Evolutionary conservation across 2,113 vertebrate species (phyloP), one percentile per base, ranked within the genome.

Genomic region (Pluvialis apricaria): DNA sequence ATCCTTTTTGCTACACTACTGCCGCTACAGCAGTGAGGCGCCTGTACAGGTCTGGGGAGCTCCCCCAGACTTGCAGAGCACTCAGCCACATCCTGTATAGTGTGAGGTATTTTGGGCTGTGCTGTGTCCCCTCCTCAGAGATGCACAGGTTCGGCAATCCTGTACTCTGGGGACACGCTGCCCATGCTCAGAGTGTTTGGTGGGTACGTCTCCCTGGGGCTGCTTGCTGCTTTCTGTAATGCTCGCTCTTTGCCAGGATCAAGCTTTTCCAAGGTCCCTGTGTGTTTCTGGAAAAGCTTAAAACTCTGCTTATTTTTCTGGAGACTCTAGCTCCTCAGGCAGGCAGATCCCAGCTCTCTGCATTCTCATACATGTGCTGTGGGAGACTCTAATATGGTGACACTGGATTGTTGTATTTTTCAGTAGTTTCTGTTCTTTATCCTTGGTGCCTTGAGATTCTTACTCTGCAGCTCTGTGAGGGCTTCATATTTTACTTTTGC

Each of bases 91-190:
- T 24, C 47, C 31, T 55, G 20, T 36, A 13, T 1, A 60, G 25
- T 9, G 2, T 0, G 5, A 68, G 18, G 40, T 45, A 10, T 7
- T 80, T 70, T 13, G 40, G 10, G 40, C 66, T 60, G 15, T 38
- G 24, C 31, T 52, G 47, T 54, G 20, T 25, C 13, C 16, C 10
- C 6, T 1, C n/a, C 20, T 25, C 45, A 58, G 49, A 86, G 8
- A 49, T 3, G 9, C 44, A 34, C 2, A 21, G 34, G 38, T 49
- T 92, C 36, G 16, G 18, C 55, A 60, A 4, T 38, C 4, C 21
- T 20, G 20, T 51, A 11, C 22, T 54, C 38, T 60, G 69, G 42
- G 24, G 22, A 78, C 25, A 13, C 3, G 28, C 21, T 0, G 0
- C 42, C 47, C 15, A 1, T 28, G 24, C 61, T 86, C 25, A 40